These are phyloP conservation scores for Acronicta leporina DNA, from an alignment of 2,888 invertebrate species.

Conservation along the genomic window DNA sequence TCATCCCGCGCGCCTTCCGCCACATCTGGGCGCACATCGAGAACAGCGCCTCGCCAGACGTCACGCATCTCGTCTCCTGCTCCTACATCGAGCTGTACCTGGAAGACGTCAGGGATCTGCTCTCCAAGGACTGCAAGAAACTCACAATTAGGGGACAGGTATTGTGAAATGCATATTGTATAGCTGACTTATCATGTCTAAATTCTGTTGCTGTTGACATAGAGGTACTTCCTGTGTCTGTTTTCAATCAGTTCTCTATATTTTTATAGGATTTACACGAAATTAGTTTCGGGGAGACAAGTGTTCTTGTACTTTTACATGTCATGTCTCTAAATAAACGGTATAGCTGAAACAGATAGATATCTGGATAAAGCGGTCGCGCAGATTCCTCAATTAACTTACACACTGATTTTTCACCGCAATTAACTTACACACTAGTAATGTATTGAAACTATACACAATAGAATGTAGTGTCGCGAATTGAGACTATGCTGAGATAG, in stretches of 20 bases:
- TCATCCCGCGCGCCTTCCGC: conserved; percentile 98
- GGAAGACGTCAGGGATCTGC: conserved; percentile 94
- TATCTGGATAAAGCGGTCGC: no score
- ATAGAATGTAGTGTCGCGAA: no score
- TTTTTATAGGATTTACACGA: no score
- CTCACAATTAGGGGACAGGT: conserved; percentile 90
- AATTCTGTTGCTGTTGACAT: no score
- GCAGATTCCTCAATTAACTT: no score
- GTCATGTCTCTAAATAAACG: not conserved
- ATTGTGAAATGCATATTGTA: not conserved
- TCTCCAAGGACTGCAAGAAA: conserved; percentile 93
- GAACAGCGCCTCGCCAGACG: conserved; percentile 94
- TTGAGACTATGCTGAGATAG: no score
- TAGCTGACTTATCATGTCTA: no score
- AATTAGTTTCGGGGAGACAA: not conserved
- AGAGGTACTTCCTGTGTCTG: not conserved
- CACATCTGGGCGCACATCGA: conserved; percentile 99
- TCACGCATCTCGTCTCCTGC: conserved; percentile 98
- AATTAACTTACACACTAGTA: no score
- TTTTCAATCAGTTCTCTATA: not conserved
- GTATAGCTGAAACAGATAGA: no score
- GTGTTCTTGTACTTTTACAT: not conserved
- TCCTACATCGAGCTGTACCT: conserved; percentile 99
- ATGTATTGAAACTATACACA: no score
- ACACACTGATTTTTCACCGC: no score